Conservation (phyloP, 2,797 vertebrate species). For the Megaceryle alcyon region DNA sequence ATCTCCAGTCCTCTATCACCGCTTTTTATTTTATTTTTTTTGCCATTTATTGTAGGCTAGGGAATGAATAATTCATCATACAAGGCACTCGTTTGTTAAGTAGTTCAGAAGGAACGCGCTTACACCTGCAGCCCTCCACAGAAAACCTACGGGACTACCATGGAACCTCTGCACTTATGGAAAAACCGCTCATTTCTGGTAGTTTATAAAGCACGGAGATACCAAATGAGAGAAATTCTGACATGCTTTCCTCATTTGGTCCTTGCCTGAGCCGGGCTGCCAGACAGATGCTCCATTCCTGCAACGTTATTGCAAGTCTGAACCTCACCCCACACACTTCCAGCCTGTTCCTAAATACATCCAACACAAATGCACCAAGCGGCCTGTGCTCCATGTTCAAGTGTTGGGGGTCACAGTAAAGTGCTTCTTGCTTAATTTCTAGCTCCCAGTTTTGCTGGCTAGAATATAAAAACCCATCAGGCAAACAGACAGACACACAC, state of each 20-base stretch:
- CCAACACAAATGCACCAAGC: background rate
- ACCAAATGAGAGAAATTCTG: background rate
- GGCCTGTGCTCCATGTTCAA: background rate
- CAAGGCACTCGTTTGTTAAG: background rate
- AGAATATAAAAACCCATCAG: background rate
- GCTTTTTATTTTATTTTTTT: too few species aligned
- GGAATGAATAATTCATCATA: background rate
- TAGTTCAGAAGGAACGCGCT: background rate
- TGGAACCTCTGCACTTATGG: background rate
- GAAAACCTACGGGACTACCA: background rate
- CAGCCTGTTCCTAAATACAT: background rate
- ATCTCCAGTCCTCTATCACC: background rate
- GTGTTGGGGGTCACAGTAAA: background rate
- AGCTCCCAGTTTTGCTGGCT: background rate
- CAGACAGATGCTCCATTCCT: background rate
- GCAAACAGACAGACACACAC: background rate
- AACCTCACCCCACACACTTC: rapidly evolving
- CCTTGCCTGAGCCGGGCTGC: background rate
- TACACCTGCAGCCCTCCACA: background rate
- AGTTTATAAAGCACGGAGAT: background rate
- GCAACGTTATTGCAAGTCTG: rapidly evolving
- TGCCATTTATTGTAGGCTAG: background rate
- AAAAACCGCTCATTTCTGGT: background rate
- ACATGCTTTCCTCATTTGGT: background rate
- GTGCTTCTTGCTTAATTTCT: background rate